These are phyloP conservation scores for Dermochelys coriacea DNA, from an alignment of 2,797 vertebrate genomes.

Conservation along the genomic window DNA sequence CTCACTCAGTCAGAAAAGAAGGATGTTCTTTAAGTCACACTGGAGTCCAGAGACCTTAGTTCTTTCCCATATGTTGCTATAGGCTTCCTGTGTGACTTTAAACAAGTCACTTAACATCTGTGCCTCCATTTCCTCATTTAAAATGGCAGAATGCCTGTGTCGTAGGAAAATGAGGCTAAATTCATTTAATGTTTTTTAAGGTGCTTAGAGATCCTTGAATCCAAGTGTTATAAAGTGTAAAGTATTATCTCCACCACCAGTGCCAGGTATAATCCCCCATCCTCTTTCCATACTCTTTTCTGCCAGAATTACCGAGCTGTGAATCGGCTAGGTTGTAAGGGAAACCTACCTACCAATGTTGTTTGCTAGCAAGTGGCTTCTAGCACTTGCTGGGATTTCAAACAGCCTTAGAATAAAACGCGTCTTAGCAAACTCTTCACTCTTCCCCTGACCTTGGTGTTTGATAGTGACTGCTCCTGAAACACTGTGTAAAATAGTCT, in stretches of 20 bases:
- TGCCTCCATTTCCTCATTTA: rapidly evolving
- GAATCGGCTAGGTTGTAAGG: too few species aligned
- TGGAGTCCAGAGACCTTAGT: too few species aligned
- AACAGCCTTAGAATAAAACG: neutral
- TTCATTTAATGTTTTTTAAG: rapidly evolving
- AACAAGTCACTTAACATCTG: neutral
- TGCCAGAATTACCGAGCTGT: too few species aligned
- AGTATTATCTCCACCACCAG: too few species aligned
- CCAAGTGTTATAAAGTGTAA: neutral
- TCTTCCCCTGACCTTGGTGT: neutral
- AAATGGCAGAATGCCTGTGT: neutral
- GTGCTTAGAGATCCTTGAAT: neutral
- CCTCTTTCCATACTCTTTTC: too few species aligned
- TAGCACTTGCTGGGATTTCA: neutral
- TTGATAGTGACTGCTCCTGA: too few species aligned
- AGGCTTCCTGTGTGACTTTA: too few species aligned
- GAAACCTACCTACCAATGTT: neutral
- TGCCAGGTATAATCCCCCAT: too few species aligned
- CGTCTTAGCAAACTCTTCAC: slow-evolving; percentile 25
- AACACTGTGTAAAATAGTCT: too few species aligned
- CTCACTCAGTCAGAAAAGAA: too few species aligned
- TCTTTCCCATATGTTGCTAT: too few species aligned
- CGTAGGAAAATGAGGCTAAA: neutral
- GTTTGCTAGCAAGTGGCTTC: neutral
- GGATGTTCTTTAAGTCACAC: too few species aligned